A percentile compares a stretch with the other conserved stretches of the same genome.
These are phyloP conservation scores for Euphydryas editha DNA, from an alignment of 2,888 invertebrate species.

Conservation along the genomic window DNA sequence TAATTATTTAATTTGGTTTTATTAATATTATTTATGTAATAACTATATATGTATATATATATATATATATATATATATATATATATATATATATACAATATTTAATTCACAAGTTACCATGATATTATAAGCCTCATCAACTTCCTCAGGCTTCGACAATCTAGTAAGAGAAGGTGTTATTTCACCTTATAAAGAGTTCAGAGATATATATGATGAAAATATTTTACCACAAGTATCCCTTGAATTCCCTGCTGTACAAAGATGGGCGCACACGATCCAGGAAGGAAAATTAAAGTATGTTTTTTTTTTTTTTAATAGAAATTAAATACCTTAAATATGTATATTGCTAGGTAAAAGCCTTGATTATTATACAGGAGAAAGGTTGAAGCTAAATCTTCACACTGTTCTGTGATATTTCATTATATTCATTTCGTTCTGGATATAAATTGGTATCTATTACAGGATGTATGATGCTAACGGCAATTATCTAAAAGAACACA, in stretches of 20 bases:
- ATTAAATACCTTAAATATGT: too few species aligned
- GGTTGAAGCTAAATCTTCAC: too few species aligned
- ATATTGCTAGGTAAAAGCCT: constrained; percentile 40
- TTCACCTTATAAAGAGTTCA: constrained; percentile 44
- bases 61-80: too few species aligned
- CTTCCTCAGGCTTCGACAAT: constrained; percentile 50
- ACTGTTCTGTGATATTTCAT: too few species aligned
- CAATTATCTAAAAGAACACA: constrained; percentile 47
- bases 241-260: constrained; percentile 51
- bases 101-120: neutral
- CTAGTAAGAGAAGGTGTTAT: constrained; percentile 49
- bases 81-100: too few species aligned
- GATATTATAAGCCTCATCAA: neutral
- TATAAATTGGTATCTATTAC: neutral
- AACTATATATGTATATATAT: too few species aligned
- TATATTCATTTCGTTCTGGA: too few species aligned
- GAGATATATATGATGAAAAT: constrained; percentile 50
- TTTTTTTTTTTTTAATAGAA: constrained; percentile 37
- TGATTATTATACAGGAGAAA: too few species aligned
- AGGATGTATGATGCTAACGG: constrained; percentile 44
- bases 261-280: constrained; percentile 56
- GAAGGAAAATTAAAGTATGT: constrained; percentile 51
- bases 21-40: neutral
- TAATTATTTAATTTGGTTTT: constrained; percentile 28
- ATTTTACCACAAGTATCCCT: constrained; percentile 49